phyloP scores from a whole-genome alignment of 2,888 invertebrate species.

The Geophilus truncorum region DNA sequence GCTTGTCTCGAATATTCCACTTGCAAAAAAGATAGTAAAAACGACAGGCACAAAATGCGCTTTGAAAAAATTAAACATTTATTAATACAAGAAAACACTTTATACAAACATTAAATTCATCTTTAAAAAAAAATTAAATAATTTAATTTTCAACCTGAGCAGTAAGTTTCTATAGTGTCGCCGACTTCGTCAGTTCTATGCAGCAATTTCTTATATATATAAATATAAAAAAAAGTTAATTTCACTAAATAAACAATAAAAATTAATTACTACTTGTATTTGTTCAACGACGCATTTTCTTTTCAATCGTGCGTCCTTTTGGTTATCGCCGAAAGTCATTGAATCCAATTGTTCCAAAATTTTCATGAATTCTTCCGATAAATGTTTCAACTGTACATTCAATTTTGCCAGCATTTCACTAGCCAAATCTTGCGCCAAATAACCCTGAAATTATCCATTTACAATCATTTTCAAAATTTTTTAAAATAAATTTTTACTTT shows the following conservation, averaged over 20 bases:
- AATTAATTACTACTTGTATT: conserved; percentile 30
- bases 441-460: too few species aligned
- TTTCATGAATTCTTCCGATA: conserved; percentile 11
- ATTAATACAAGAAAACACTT: too few species aligned
- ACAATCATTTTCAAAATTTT: background rate
- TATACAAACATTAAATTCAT: background rate
- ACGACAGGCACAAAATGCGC: too few species aligned
- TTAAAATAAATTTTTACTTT: background rate
- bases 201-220: background rate
- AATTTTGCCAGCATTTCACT: background rate
- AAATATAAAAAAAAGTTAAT: background rate
- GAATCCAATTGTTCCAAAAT: conserved; percentile 4
- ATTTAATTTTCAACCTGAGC: background rate
- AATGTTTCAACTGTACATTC: background rate
- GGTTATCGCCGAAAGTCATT: background rate
- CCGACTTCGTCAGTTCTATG: background rate
- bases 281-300: background rate
- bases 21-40: too few species aligned
- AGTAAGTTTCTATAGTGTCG: background rate
- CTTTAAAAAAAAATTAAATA: background rate
- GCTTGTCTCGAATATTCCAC: too few species aligned
- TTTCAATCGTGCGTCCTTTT: background rate
- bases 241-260: background rate
- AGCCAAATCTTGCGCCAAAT: background rate
- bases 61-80: too few species aligned